These are phyloP conservation scores for Zhuqinia jingwanae DNA, from an alignment of 2,888 invertebrate species.

Conservation along the genomic window DNA sequence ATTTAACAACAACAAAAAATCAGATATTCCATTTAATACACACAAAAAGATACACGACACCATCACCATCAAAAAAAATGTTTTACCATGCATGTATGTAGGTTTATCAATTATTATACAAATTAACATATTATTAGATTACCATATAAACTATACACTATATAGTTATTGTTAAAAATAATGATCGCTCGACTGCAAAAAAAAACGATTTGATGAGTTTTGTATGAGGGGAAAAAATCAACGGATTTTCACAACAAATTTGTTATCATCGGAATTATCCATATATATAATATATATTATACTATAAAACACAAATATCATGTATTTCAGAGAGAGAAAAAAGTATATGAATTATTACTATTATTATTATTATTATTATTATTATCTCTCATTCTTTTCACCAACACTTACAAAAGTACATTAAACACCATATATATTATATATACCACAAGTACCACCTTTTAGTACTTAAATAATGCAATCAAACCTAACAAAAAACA, in stretches of 20 bases:
- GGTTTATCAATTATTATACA: not conserved
- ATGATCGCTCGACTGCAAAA: constrained; percentile 45
- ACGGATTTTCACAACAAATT: no score
- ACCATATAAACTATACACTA: not conserved
- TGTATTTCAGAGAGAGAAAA: no score
- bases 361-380: not conserved
- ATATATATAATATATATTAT: no score
- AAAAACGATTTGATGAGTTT: constrained; percentile 35
- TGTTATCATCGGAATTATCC: constrained; percentile 38
- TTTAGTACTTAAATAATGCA: constrained; percentile 58
- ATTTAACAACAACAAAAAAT: not conserved
- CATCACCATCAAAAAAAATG: not conserved
- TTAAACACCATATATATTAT: no score
- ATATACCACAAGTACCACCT: constrained; percentile 36
- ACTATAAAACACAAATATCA: no score
- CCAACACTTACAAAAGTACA: constrained; percentile 31
- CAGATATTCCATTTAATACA: not conserved
- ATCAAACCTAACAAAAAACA: constrained; percentile 10
- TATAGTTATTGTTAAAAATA: not conserved
- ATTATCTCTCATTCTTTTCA: constrained; percentile 29
- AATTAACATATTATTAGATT: not conserved
- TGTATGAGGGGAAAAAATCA: constrained; percentile 9
- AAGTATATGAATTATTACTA: constrained; percentile 8
- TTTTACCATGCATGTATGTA: not conserved
- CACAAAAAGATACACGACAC: not conserved